Base-by-base conservation (phyloP, 1,140 invertebrate genomes). In the Helicorthomorpha holstii region DNA sequence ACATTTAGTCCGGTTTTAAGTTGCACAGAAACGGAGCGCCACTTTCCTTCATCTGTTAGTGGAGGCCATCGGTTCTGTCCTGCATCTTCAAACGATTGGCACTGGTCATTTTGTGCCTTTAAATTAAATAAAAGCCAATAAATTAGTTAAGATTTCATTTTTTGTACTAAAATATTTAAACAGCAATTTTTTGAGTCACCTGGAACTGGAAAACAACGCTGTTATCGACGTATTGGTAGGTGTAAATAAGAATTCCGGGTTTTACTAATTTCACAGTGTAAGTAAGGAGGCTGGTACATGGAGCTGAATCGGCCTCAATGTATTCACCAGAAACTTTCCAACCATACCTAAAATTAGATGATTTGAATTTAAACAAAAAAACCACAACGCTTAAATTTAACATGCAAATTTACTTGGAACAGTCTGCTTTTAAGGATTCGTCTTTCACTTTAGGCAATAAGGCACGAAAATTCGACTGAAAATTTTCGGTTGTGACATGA, bases 201-300 rank as follows among this genome's bases (percentile, higher is more conserved):
- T 66, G 63, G 54, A 74, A 72, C 48, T 74, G 66, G 57, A 75
- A 74, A n/a, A 75, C 63, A n/a, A 69, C 61, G 16, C 65, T 64
- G 41, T 69, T 64, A 57, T 73, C 69, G 2, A 63, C 61, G 56
- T 69, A 73, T 60, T 76, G 73, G 57, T 76, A 76, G 12, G 66
- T 66, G 57, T 74, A 76, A 2, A 55, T 60, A 0, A 76, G 58
- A 47, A 58, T 62, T 27, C 75, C 75, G 19, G 67, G 63, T 52
- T 70, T 72, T 4, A 76, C 71, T 16, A 76, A 60, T n/a, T 70
- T 71, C 16, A 71, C 70, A 21, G 70, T 69, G 60, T 72, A 74
- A 1, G 66, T 59, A 26, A 76, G 59, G 3, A 63, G 66, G 2
- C 72, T 65, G 3, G 70, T 64, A 61, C 74, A 76, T 4, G 66